Percentiles rank a stretch among this genome's conserved stretches.
Conservation (phyloP, 1,140 invertebrate species). For the Aphelinus certus region DNA sequence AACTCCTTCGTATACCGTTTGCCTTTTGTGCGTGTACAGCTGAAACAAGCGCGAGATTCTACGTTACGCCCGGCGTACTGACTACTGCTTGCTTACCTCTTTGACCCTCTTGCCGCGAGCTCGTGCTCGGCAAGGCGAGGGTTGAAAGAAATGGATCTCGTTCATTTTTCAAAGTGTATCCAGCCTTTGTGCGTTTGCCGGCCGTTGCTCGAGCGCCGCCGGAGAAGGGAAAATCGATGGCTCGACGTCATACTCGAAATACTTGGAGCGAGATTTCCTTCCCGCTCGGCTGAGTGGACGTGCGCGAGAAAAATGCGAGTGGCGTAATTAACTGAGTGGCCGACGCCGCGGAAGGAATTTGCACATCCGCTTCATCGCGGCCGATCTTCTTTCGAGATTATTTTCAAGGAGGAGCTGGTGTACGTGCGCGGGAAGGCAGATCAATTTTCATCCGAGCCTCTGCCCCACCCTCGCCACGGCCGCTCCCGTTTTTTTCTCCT, state of each 20-base stretch:
- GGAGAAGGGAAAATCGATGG: constrained; percentile 8
- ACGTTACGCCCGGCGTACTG: not conserved
- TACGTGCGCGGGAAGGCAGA: not conserved
- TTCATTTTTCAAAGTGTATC: constrained; percentile 13
- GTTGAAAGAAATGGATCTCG: not conserved
- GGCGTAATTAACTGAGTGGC: constrained; percentile 16
- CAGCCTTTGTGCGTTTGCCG: not conserved
- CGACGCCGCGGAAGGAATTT: not conserved
- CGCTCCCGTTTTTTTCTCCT: no score
- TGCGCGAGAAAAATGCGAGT: constrained; percentile 4
- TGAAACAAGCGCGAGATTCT: constrained; percentile 4
- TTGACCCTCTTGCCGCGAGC: no score
- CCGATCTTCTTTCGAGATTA: not conserved
- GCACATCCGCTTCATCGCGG: not conserved
- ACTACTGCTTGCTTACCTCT: no score
- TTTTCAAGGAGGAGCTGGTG: not conserved
- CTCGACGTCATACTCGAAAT: not conserved
- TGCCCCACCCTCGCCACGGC: no score
- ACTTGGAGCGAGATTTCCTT: not conserved
- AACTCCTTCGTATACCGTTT: not conserved
- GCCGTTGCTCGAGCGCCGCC: not conserved
- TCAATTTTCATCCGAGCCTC: constrained; percentile 15
- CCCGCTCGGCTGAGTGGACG: not conserved
- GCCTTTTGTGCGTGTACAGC: not conserved
- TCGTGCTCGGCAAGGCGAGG: no score